Conservation (phyloP, 2,797 vertebrate species). For the Tragopan temminckii region DNA sequence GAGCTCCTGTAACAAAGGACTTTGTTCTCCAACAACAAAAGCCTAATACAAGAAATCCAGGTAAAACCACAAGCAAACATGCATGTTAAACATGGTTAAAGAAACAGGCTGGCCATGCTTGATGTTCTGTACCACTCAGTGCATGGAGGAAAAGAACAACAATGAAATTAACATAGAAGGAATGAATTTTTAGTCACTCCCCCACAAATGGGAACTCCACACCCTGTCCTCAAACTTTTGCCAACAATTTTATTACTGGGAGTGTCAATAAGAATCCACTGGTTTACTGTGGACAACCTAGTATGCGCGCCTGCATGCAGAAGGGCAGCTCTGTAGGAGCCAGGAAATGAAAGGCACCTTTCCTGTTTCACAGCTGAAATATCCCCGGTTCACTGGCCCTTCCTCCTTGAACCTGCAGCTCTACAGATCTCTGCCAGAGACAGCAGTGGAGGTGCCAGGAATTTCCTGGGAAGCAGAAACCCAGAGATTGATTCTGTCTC, state of each 20-base stretch:
- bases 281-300: conserved; percentile 1
- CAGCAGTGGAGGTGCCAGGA: neutral
- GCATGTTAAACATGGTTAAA: neutral
- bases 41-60: neutral
- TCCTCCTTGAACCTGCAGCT: neutral
- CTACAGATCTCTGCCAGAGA: neutral
- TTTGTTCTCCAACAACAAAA: neutral
- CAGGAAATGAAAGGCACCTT: neutral
- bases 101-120: neutral
- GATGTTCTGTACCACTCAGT: neutral
- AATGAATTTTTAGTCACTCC: conserved; percentile 27
- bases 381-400: neutral
- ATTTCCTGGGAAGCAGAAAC: neutral
- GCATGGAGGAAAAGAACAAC: neutral
- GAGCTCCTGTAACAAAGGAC: neutral
- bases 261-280: conserved; percentile 24
- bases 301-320: neutral
- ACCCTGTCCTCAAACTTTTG: conserved; percentile 45
- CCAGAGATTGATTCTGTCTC: neutral
- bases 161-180: neutral
- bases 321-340: neutral
- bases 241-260: conserved; percentile 63
- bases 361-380: neutral
- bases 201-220: conserved; percentile 48
- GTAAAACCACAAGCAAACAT: neutral